Conservation (phyloP, 2,888 invertebrate species). For the Aporophyla lueneburgensis region DNA sequence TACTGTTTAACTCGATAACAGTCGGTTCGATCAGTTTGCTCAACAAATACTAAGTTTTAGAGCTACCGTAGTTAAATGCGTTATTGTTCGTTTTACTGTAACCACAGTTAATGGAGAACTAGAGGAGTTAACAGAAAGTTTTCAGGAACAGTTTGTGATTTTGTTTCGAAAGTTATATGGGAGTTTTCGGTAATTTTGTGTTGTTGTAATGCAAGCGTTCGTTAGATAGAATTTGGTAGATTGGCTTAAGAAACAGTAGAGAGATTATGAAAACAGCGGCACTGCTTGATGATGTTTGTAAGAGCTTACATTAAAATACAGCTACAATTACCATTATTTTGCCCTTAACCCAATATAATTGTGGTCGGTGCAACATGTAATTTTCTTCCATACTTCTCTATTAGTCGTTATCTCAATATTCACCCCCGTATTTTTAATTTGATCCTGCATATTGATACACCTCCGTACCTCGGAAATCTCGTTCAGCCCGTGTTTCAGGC, state of each 20-base stretch:
- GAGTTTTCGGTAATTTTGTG: background rate
- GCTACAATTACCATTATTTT: too few relatives aligned
- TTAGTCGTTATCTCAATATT: too few relatives aligned
- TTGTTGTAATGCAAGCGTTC: background rate
- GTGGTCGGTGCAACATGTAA: too few relatives aligned
- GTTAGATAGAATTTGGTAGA: background rate
- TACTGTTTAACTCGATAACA: constrained; percentile 56
- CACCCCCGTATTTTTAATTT: too few relatives aligned
- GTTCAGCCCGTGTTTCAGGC: too few relatives aligned
- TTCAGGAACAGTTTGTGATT: background rate
- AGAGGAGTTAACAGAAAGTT: constrained; percentile 9
- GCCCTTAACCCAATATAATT: too few relatives aligned
- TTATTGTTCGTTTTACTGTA: constrained; percentile 37
- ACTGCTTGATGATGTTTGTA: too few relatives aligned
- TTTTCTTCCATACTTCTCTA: too few relatives aligned
- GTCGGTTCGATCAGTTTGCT: constrained; percentile 53
- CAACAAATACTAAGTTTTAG: constrained; percentile 43
- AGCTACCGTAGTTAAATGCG: constrained; percentile 8
- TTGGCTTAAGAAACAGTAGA: background rate
- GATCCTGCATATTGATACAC: too few relatives aligned
- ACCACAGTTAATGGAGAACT: constrained; percentile 22
- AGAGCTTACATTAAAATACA: too few relatives aligned
- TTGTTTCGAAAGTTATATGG: background rate
- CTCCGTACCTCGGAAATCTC: too few relatives aligned
- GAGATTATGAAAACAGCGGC: background rate